These are phyloP conservation scores for Halocynthia aurantium DNA, from an alignment of 23 tunicate genomes.

Conservation along the genomic window DNA sequence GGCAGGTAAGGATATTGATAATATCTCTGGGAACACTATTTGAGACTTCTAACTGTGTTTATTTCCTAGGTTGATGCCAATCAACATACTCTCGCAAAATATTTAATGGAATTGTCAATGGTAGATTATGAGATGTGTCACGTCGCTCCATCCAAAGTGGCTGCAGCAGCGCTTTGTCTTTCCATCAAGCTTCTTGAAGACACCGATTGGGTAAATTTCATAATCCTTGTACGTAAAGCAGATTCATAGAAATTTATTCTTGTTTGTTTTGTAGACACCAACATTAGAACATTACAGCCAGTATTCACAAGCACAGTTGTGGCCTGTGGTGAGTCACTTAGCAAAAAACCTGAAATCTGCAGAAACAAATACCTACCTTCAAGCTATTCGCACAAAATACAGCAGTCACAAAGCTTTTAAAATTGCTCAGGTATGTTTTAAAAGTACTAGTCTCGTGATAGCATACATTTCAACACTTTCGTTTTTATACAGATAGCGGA, in stretches of 20 bases:
- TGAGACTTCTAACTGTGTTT: not conserved
- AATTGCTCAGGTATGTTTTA: constrained; percentile 43
- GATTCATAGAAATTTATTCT: not conserved
- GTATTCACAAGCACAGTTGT: constrained; percentile 50
- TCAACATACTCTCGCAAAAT: constrained; percentile 91
- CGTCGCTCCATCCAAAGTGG: constrained; percentile 81
- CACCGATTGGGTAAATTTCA: constrained; percentile 48
- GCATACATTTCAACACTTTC: no score
- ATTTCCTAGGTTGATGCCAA: constrained; percentile 69
- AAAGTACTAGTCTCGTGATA: no score
- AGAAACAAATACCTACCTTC: constrained; percentile 47
- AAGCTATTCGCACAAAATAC: constrained; percentile 65
- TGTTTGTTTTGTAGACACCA: constrained; percentile 29
- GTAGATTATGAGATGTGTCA: constrained; percentile 93
- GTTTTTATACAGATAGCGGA: not conserved
- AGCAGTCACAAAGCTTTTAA: constrained; percentile 58
- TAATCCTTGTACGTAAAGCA: no score
- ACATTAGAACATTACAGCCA: constrained; percentile 91
- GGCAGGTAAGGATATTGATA: constrained; percentile 33
- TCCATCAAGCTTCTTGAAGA: constrained; percentile 69
- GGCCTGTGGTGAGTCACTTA: constrained; percentile 60
- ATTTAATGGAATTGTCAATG: constrained; percentile 86
- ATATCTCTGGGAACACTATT: not conserved
- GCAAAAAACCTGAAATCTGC: constrained; percentile 75
- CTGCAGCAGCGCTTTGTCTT: constrained; percentile 89